Evolutionary conservation across 2,797 vertebrate species (phyloP), one percentile per base, ranked within the genome.

Genomic region (Amniataba percoides): DNA sequence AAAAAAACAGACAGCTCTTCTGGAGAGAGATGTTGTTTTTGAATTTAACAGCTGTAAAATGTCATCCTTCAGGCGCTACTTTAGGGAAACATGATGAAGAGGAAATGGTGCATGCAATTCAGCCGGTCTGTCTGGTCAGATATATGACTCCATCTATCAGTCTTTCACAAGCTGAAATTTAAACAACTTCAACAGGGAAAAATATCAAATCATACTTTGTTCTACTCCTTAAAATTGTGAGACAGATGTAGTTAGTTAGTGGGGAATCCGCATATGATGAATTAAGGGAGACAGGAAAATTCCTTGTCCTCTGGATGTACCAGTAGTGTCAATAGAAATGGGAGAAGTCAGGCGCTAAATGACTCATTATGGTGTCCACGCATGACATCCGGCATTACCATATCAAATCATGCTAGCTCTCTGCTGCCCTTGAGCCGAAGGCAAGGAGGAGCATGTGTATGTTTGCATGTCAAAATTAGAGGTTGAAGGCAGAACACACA

Each of bases 381-480:
- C 93, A 89, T 94, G 91, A 93, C 89, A 81, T 90, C 78, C 82
- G 64, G 65, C 80, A 94, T 94, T 94, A 92, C 83, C 93, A 94
- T 94, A 93, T 90, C 74, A 89, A 93, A 93, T 92, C 80, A 85
- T 74, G 83, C 79, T 77, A 82, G 71, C 39, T 77, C 72, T 66
- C 84, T 80, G 85, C 82, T 87, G 87, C 84, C 93, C 90, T 92
- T 88, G 75, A 86, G 70, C 73, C 69, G 53, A 66, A 71, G 66
- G 70, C 53, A 19, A 34, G 23, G 19, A 53, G 52, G 56, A 42
- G 21, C 43, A 19, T 55, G 69, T 74, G 62, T 39, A 49, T 75
- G 75, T 86, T 78, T 81, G 67, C 53, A 45, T 71, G 69, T 74
- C 31, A 57, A 72, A 75, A 63, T 71, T 61, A 77, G 34, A 74